These are phyloP conservation scores for Synergus laeviventris DNA, from an alignment of 2,888 invertebrate genomes.

Conservation along the genomic window DNA sequence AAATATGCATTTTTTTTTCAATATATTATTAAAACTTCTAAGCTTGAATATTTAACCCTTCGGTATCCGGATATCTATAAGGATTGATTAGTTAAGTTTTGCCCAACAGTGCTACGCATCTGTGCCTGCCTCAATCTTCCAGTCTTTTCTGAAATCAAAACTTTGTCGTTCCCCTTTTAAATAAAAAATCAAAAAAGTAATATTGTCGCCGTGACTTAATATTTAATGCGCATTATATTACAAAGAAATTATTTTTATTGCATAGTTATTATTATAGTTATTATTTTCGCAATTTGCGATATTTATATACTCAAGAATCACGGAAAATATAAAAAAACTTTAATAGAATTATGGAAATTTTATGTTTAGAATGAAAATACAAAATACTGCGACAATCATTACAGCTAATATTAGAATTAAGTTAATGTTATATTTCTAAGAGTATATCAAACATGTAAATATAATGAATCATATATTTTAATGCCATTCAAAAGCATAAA, in stretches of 20 bases:
- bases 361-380: neutral
- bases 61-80: slow-evolving; percentile 23
- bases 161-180: neutral
- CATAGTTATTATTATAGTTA: neutral
- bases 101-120: slow-evolving; percentile 31
- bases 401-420: slow-evolving; percentile 3
- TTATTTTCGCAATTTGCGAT: neutral
- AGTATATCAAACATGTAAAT: slow-evolving; percentile 30
- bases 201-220: neutral
- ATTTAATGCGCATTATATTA: neutral
- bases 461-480: slow-evolving; percentile 17
- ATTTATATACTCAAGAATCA: neutral
- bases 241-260: neutral
- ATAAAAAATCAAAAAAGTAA: neutral
- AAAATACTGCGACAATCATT: neutral
- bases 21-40: neutral
- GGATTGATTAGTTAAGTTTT: slow-evolving; percentile 23
- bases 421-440: slow-evolving; percentile 25
- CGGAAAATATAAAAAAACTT: neutral
- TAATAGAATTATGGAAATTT: neutral
- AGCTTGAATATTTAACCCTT: slow-evolving; percentile 28
- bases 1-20: neutral
- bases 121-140: slow-evolving; percentile 27
- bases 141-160: neutral
- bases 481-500: slow-evolving; percentile 28